Conservation (phyloP, 2,113 vertebrate species). For the Hydropotes inermis region DNA sequence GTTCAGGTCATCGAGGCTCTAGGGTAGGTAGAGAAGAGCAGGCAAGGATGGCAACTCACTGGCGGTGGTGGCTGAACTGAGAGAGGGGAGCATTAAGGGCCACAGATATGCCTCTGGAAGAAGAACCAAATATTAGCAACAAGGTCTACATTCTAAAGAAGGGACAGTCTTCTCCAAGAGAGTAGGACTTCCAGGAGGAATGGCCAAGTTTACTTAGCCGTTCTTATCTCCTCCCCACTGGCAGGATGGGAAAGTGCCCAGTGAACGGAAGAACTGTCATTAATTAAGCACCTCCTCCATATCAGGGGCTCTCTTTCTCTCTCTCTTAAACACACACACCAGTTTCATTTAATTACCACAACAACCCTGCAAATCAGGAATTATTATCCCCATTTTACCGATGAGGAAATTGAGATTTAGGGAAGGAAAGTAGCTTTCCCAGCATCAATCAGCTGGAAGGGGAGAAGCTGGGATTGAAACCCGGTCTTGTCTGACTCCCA, state of each 20-base stretch:
- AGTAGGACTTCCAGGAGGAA: background rate
- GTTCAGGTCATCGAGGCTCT: background rate
- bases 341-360: background rate
- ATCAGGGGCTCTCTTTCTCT: background rate
- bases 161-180: background rate
- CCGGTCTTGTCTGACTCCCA: background rate
- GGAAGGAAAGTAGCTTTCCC: background rate
- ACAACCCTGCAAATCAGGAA: background rate
- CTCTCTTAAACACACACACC: background rate
- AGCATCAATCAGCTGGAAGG: background rate
- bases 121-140: background rate
- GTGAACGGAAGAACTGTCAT: background rate
- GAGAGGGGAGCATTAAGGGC: background rate
- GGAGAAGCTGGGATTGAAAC: background rate
- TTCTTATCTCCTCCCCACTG: background rate
- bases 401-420: background rate
- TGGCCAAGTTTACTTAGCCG: background rate
- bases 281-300: background rate
- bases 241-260: background rate
- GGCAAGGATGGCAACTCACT: background rate
- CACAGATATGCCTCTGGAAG: background rate
- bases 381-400: background rate
- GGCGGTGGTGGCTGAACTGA: background rate
- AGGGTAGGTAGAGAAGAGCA: background rate
- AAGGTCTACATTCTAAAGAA: background rate